These are phyloP conservation scores for Drosophila robusta DNA, from an alignment of 2,888 invertebrate genomes.

Conservation along the genomic window DNA sequence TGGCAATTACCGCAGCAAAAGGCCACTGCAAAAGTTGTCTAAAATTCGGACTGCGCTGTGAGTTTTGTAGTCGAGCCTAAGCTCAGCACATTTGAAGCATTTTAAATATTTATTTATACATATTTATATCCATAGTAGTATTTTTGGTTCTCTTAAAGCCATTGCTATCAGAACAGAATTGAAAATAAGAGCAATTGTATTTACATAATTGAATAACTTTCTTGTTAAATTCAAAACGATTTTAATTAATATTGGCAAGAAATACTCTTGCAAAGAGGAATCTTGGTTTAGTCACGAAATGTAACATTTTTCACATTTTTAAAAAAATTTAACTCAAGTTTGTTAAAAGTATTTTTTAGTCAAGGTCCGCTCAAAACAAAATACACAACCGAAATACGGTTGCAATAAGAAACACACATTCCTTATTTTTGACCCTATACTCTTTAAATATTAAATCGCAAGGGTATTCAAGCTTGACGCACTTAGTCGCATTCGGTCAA, in stretches of 20 bases:
- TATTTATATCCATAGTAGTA: conserved; percentile 1
- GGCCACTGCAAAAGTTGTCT: conserved; percentile 53
- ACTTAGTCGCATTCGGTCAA: no score
- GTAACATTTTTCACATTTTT: no score
- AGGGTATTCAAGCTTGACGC: conserved; percentile 6
- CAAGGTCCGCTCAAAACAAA: no score
- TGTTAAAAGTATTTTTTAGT: no score
- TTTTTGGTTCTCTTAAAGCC: conserved; percentile 11
- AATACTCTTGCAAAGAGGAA: neutral
- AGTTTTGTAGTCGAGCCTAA: conserved; percentile 30
- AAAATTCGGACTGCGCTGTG: conserved; percentile 32
- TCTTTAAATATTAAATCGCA: no score
- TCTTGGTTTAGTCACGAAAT: neutral
- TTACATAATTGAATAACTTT: conserved; percentile 56
- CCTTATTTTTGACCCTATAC: no score
- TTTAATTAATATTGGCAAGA: conserved; percentile 40
- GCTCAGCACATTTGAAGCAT: conserved; percentile 19
- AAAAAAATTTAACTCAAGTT: no score
- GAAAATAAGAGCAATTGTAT: conserved; percentile 41
- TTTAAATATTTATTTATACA: conserved; percentile 28
- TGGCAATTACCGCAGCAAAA: conserved; percentile 66
- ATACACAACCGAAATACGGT: no score
- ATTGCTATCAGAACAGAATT: conserved; percentile 20
- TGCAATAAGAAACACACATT: no score
- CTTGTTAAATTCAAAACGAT: conserved; percentile 46